Evolutionary conservation across 2,113 vertebrate genomes (phyloP).

Genomic region (Onychorhynchus coronatus): DNA sequence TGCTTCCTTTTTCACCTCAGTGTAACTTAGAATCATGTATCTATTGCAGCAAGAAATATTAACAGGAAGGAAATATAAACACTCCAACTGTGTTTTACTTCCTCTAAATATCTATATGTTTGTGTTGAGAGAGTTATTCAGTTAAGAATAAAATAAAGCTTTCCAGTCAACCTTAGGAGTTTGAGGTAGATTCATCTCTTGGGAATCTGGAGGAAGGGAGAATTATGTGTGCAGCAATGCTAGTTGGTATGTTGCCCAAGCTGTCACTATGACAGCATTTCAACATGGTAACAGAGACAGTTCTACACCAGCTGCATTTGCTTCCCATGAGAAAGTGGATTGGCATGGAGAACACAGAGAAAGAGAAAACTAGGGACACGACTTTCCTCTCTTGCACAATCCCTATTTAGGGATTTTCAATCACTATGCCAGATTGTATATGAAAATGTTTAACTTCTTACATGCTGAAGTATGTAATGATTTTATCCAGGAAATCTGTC

Average conservation of each 20-base stretch:
- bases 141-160: conserved; percentile 10
- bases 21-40: background rate
- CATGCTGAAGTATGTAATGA: background rate
- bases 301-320: background rate
- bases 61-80: conserved; percentile 61
- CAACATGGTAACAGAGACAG: conserved; percentile 31
- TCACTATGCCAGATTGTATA: background rate
- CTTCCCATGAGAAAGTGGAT: conserved; percentile 69
- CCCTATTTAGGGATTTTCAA: background rate
- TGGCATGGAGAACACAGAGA: conserved; percentile 15
- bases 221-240: background rate
- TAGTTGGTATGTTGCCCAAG: conserved; percentile 36
- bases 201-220: background rate
- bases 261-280: conserved; percentile 49
- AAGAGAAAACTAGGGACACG: conserved; percentile 15
- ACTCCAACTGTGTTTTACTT: conserved; percentile 10
- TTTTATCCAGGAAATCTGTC: background rate
- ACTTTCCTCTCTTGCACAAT: conserved; percentile 2
- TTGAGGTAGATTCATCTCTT: background rate
- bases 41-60: conserved; percentile 21
- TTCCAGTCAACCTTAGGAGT: background rate
- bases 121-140: conserved; percentile 6
- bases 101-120: conserved; percentile 34
- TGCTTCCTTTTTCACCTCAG: conserved; percentile 17
- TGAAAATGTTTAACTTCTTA: background rate